A percentile compares a stretch with the other conserved stretches of the same genome.
phyloP scores from a whole-genome alignment of 2,113 vertebrate species.

The Motacilla tschutschensis region DNA sequence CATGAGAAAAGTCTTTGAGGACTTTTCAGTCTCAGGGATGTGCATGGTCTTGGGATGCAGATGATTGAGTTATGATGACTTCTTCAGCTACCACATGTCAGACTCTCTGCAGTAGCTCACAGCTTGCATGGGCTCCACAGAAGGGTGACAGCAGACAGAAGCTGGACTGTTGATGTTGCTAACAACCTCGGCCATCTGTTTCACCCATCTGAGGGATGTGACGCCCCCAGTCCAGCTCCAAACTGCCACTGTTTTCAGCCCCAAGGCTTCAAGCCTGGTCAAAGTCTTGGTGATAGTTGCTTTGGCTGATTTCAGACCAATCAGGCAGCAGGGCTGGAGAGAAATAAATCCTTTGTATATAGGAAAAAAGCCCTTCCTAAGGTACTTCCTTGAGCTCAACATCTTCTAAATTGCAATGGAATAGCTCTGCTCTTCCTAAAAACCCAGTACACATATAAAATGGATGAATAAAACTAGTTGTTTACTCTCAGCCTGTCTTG shows the following conservation, averaged over 20 bases:
- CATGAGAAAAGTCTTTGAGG: neutral
- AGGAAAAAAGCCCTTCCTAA: neutral
- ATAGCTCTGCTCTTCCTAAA: neutral
- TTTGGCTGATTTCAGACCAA: neutral
- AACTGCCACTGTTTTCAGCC: neutral
- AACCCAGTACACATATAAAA: neutral
- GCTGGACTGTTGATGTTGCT: neutral
- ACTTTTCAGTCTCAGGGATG: neutral
- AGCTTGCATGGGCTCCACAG: neutral
- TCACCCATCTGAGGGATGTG: neutral
- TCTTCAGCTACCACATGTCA: neutral
- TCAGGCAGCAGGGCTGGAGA: neutral
- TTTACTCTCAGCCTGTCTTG: neutral
- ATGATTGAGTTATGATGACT: neutral
- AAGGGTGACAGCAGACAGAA: neutral
- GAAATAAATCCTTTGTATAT: neutral
- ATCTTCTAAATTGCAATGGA: neutral
- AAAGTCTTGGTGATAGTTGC: neutral
- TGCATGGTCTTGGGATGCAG: neutral
- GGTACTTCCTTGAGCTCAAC: neutral
- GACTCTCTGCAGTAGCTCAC: neutral
- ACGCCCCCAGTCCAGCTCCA: neutral
- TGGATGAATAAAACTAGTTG: neutral
- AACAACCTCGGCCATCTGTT: slow-evolving; percentile 8
- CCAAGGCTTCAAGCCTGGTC: neutral